These are phyloP conservation scores for Chloropsis hardwickii DNA, from an alignment of 2,113 vertebrate species.

Conservation along the genomic window DNA sequence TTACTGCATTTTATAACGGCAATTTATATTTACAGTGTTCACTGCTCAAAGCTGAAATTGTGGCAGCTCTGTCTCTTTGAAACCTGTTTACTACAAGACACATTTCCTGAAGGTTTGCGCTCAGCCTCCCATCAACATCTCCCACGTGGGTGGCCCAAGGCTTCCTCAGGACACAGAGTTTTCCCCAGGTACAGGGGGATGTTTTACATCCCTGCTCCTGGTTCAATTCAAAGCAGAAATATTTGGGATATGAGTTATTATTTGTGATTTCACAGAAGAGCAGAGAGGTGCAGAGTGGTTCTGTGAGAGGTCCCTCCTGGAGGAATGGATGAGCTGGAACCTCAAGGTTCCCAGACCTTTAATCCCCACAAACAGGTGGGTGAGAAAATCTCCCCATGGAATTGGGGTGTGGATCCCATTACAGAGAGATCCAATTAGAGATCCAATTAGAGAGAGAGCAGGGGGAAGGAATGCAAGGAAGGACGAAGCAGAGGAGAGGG, in stretches of 20 bases:
- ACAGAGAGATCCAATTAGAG: no score
- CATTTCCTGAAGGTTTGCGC: not conserved
- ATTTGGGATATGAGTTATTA: not conserved
- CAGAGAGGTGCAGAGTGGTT: not conserved
- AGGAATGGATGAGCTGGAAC: not conserved
- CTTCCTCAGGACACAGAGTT: not conserved
- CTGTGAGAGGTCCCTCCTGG: not conserved
- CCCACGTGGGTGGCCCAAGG: not conserved
- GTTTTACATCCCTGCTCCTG: not conserved
- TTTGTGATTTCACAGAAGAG: not conserved
- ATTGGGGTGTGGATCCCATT: not conserved
- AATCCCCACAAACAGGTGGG: accelerated
- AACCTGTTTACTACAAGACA: not conserved
- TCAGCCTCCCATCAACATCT: not conserved
- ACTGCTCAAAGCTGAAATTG: not conserved
- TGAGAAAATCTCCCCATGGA: no score
- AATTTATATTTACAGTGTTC: slow-evolving; percentile 4
- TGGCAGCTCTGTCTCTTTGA: not conserved
- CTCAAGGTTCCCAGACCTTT: not conserved
- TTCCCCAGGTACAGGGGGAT: not conserved
- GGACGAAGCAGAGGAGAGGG: no score
- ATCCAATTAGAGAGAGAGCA: accelerated
- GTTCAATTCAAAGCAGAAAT: not conserved
- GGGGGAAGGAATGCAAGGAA: not conserved
- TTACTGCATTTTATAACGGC: not conserved